Base-by-base conservation (phyloP, 64 coral and sea anemone species). In the Actinia equina region DNA sequence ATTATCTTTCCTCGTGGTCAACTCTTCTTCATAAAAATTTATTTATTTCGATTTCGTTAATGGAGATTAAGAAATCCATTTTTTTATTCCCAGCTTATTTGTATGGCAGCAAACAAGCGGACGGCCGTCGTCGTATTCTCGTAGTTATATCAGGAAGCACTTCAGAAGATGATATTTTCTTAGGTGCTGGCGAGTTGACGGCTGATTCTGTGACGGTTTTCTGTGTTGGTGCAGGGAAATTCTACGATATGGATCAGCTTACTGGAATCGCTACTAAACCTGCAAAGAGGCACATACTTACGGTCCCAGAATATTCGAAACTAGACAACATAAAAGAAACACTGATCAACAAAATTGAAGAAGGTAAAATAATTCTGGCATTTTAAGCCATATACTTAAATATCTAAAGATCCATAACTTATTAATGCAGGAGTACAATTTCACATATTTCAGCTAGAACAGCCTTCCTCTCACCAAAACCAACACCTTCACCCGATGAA, bases 91-190 rank as follows among this genome's bases (percentile, higher is more conserved):
- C 52, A 85, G 83, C 82, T 7, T 55, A 90, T 85, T 63, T 95
- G 26, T 95, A 88, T 55, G 93, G 93, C 6, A 95, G 89, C 56
- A 91, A 91, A 77, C 89, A 95, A 37, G 37, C 71, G 6, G 93
- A 95, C 70, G 89, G 88, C 45, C 82, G 89, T 71, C 82, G 83
- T 25, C 55, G 89, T 16, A 86, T 91, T 71, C 89, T 95, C 16
- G 82, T 95, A 43, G 59, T 69, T 12, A 85, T 95, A 4, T 79
- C 85, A 9, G 93, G 93, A 57, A 91, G 93, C 69, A 78, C 82
- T 12, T 91, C 93, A 62, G 86, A 88, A 6, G 93, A 95, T 61
- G 93, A 95, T 37, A 86, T 95, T n/a, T 95, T 95, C 79, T 53
- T 79, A 45, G 93, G 87, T 0, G 89, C 93, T 78, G 86, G 77